Base-by-base conservation (phyloP, 2,797 vertebrate genomes). In the Acropternis orthonyx region DNA sequence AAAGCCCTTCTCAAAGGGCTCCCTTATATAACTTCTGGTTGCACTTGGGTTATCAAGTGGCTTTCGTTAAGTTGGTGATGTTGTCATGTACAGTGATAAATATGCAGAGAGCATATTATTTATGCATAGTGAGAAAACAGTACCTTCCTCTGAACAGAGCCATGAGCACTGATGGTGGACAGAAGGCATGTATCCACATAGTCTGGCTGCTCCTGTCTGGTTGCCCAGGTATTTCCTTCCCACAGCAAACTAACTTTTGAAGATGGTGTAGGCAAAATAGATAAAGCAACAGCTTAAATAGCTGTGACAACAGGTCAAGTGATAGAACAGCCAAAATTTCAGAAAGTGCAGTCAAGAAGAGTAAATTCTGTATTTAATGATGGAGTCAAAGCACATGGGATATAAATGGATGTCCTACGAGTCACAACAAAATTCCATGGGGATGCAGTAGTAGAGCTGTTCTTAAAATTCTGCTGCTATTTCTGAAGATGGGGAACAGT, bases 391-490 rank as follows among this genome's bases (percentile, higher is more conserved):
- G n/a, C 23, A 46, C 16, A 2, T 30, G 20, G 43, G 30, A 13
- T 39, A 48, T 65, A 88, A 88, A 55, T 55, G 7, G 4, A 12
- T 43, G 21, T 83, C 89, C 27, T 27, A 48, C 8, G 14, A 85
- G 12, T 49, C 52, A 20, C 16, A 73, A 36, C 14, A 30, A 18
- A 74, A 37, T 78, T 74, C 19, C 24, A 28, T 65, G 41, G 23
- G 43, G 58, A 61, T 75, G 27, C 22, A 66, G 21, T 43, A 18
- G 15, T 55, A 69, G 59, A 83, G 19, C 28, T 65, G 14, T 44
- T 78, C 37, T 79, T 92, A 77, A 91, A 82, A 48, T 91, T 83
- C 46, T 48, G 32, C n/a, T 65, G 12, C 32, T 85, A 8, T 94
- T 89, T 69, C 58, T 74, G 62, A 69, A 86, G 58, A 26, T n/a